A percentile compares a stretch with the other conserved stretches of the same genome.
phyloP scores from a whole-genome alignment of 2,888 invertebrate species.

The Chalcosyrphus nemorum region DNA sequence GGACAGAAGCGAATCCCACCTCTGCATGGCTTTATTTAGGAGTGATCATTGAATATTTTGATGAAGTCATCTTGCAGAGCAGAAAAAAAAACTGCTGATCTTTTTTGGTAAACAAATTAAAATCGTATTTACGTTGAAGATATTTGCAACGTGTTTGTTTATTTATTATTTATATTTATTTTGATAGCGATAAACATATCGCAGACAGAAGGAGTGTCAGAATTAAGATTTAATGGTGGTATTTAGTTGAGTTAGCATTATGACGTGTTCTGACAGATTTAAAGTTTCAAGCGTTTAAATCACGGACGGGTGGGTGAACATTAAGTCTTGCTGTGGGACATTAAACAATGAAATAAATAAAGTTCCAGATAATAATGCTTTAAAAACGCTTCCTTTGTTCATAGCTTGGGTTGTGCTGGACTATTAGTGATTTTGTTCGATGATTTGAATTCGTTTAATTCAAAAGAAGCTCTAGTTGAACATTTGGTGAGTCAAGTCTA shows the following conservation, averaged over 20 bases:
- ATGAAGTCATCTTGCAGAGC: constrained; percentile 21
- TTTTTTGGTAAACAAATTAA: not conserved
- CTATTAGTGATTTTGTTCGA: too few relatives aligned
- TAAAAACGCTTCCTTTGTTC: too few relatives aligned
- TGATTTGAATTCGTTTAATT: too few relatives aligned
- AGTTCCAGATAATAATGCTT: too few relatives aligned
- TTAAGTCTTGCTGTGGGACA: too few relatives aligned
- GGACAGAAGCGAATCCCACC: not conserved
- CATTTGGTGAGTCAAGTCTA: too few relatives aligned
- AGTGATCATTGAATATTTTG: not conserved
- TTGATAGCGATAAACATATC: not conserved
- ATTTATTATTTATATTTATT: constrained; percentile 4
- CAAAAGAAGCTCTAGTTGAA: too few relatives aligned
- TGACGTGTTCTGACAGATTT: too few relatives aligned
- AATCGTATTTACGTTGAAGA: not conserved
- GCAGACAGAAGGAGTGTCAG: not conserved
- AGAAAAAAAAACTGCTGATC: not conserved
- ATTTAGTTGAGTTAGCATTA: not conserved
- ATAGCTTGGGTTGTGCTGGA: too few relatives aligned
- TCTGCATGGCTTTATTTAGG: not conserved
- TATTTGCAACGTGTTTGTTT: not conserved
- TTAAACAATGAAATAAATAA: too few relatives aligned
- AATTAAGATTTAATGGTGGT: not conserved
- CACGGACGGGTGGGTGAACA: too few relatives aligned
- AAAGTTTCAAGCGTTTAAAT: too few relatives aligned